A percentile compares a stretch with the other conserved stretches of the same genome.
Evolutionary conservation across 2,797 vertebrate genomes (phyloP).

Genomic region (Cyclopterus lumpus): DNA sequence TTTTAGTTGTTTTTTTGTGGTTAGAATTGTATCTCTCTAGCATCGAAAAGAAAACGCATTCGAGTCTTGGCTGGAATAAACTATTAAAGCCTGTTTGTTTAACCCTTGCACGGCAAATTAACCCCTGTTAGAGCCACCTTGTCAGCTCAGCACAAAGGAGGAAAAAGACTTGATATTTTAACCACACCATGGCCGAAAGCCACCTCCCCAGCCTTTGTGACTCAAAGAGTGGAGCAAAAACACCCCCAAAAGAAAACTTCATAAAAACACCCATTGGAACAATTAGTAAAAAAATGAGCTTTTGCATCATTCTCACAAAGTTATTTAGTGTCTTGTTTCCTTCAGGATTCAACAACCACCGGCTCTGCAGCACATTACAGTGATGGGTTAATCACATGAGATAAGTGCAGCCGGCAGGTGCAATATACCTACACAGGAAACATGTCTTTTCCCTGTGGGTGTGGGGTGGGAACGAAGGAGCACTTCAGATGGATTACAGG

Average conservation of each 20-base stretch:
- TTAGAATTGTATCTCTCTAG: slow-evolving; percentile 29
- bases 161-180: slow-evolving; percentile 59
- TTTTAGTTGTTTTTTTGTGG: slow-evolving; percentile 20
- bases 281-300: background rate
- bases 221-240: background rate
- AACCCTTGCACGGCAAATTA: slow-evolving; percentile 82
- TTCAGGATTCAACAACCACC: background rate
- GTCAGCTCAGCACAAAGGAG: slow-evolving; percentile 72
- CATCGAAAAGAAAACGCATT: slow-evolving; percentile 15
- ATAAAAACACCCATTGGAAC: background rate
- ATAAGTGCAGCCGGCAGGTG: slow-evolving; percentile 53
- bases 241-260: background rate
- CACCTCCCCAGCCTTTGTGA: slow-evolving; percentile 8
- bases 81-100: slow-evolving; percentile 77
- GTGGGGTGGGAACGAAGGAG: slow-evolving; percentile 36
- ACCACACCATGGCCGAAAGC: slow-evolving; percentile 47
- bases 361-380: slow-evolving; percentile 15
- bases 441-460: slow-evolving; percentile 44
- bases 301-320: background rate
- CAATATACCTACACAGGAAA: slow-evolving; percentile 54
- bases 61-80: slow-evolving; percentile 44
- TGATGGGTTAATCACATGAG: slow-evolving; percentile 43
- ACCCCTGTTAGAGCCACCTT: slow-evolving; percentile 79
- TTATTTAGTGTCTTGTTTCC: background rate
- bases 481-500: slow-evolving; percentile 63